Evolutionary conservation across 2,888 invertebrate genomes (phyloP).

Genomic region (Hypsopygia costalis): DNA sequence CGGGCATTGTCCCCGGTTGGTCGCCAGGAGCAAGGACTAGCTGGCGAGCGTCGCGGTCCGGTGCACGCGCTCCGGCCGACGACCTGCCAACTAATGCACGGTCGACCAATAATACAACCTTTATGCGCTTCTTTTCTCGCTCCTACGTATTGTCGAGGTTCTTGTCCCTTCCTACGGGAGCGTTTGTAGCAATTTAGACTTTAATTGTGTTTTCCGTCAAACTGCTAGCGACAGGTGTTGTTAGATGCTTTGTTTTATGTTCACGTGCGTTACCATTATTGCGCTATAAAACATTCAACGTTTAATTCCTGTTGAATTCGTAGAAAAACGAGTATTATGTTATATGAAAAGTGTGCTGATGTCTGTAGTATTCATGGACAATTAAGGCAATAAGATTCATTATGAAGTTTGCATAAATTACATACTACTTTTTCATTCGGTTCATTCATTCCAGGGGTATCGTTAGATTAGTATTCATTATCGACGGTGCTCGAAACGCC

Average conservation of each 20-base stretch:
- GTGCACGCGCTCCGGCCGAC: constrained; percentile 52
- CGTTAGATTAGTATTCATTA: constrained; percentile 8
- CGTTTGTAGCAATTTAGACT: neutral
- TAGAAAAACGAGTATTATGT: no score
- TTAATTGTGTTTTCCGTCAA: neutral
- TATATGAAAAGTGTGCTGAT: no score
- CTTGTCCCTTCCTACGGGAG: constrained; percentile 7
- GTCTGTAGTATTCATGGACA: no score
- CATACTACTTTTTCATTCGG: no score
- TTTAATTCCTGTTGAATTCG: no score
- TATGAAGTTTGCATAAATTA: no score
- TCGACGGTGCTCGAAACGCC: neutral
- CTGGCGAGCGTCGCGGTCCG: constrained; percentile 47
- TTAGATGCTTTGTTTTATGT: neutral
- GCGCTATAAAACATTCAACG: no score
- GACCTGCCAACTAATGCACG: constrained; percentile 33
- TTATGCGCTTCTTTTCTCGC: constrained; percentile 26
- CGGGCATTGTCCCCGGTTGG: constrained; percentile 47
- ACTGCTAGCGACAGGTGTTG: constrained; percentile 4
- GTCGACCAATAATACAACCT: constrained; percentile 20
- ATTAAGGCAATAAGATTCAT: no score
- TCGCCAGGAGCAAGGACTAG: constrained; percentile 47
- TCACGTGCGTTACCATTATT: neutral
- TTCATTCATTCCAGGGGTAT: no score
- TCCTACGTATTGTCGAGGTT: constrained; percentile 13